Evolutionary conservation across 2,888 invertebrate genomes (phyloP).

Genomic region (Galerucella calmariensis): DNA sequence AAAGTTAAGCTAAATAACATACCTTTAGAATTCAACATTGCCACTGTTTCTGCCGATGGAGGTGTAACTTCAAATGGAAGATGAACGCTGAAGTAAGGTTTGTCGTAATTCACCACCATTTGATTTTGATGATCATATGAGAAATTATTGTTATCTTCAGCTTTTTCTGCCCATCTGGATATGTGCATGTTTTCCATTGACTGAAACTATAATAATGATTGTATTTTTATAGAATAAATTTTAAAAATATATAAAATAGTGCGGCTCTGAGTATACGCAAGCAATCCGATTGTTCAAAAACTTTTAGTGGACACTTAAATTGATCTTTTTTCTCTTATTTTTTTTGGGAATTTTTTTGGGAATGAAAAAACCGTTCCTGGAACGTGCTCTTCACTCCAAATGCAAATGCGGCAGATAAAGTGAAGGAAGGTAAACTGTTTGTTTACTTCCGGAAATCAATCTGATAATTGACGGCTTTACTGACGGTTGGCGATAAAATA

Average conservation of each 20-base stretch:
- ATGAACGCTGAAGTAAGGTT: slow-evolving; percentile 24
- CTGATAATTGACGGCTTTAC: too few relatives aligned
- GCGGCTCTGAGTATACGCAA: too few relatives aligned
- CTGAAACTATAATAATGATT: slow-evolving; percentile 24
- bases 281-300: neutral
- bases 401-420: too few relatives aligned
- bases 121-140: slow-evolving; percentile 18
- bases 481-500: too few relatives aligned
- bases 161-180: slow-evolving; percentile 20
- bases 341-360: too few relatives aligned
- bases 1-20: neutral
- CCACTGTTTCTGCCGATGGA: neutral
- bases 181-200: slow-evolving; percentile 28
- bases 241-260: neutral
- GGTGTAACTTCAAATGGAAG: slow-evolving; percentile 22
- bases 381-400: too few relatives aligned
- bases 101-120: slow-evolving; percentile 19
- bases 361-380: too few relatives aligned
- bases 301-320: too few relatives aligned
- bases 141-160: slow-evolving; percentile 17
- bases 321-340: too few relatives aligned
- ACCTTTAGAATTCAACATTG: slow-evolving; percentile 20
- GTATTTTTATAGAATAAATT: neutral
- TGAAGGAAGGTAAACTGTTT: too few relatives aligned
- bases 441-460: too few relatives aligned